Base-by-base conservation (phyloP, 2,113 vertebrate genomes). In the Piprites chloris region DNA sequence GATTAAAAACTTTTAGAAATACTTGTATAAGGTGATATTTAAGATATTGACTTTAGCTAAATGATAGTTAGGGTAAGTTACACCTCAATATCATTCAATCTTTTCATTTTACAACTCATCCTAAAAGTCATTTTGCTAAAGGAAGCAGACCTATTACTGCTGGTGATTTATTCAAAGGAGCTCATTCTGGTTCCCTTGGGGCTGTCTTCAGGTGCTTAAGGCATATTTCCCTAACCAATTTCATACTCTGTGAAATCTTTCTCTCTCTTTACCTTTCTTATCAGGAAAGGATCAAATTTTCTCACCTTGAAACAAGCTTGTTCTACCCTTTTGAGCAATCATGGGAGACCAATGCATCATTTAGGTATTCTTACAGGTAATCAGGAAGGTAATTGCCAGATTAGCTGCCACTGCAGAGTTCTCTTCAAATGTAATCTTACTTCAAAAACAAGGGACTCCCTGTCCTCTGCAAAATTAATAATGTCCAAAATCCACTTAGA, bases 111-210 rank as follows among this genome's bases (percentile, higher is more conserved):
- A 83, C 55, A 71, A 28, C 69, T 85, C 11, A 6, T 53, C 42
- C 59, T 88, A 19, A 59, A 93, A 93, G 67, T 81, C 5, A 68
- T 90, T 88, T 88, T 83, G 30, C 65, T 90, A 27, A 52, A 80
- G 44, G 85, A 88, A 88, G 47, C 46, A 87, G 50, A 35, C 11
- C 74, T 82, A 55, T 55, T 86, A 39, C 42, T 52, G 56, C n/a
- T 72, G 46, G 52, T 89, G 88, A 93, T 96, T 90, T 96, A 96
- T 95, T 94, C 87, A 87, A 27, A 93, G 59, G 11, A 91, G 67
- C 53, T 94, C 82, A 71, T 93, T 90, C 72, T 52, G 56, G 47
- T 63, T 86, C 92, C 59, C 56, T 81, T 4, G 18, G 65, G 91
- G 68, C 39, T 75, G 32, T 59, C 89, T 78, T 74, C 85, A 63